Evolutionary conservation across 2,797 vertebrate genomes (phyloP), one percentile per base, ranked within the genome.

Genomic region (Ciconia nigra): DNA sequence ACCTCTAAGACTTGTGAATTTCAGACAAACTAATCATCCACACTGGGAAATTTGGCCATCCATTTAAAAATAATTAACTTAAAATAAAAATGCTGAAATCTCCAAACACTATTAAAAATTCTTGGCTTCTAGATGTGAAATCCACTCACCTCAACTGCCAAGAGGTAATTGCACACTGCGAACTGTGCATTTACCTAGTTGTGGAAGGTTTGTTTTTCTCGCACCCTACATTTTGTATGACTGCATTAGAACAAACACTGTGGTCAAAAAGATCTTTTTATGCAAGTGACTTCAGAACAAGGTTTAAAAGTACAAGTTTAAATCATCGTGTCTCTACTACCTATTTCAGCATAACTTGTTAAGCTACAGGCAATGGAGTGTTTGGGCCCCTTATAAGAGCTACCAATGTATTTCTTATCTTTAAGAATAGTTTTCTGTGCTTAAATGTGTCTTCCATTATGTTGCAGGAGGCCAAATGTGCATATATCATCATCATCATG

Each of bases 401-500:
- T 81, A 66, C 54, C 37, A 35, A 5, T 65, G 20, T 41, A 16
- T 66, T 93, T 91, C 57, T 79, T 89, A 26, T 4, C 31, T 85
- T 83, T 74, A 61, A 57, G 73, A 80, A 39, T 16, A 54, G 11
- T 67, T 87, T 52, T 41, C 35, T 55, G 6, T 84, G 37, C 39
- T 91, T 91, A 88, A 84, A 78, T n/a, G 22, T 82, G 74, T 93
- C 28, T 86, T 85, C 52, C 63, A 0, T 93, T 79, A 17, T 73
- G n/a, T 96, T 95, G 39, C 97, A 99, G 99, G 98, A 99, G 96
- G 99, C 99, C 97, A 98, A 97, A 97, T 99, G 99, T 85, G 99
- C 98, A 16, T 99, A 99, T 42, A 96, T 99, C 95, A 99, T 99
- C 77, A 89, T 99, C 83, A 96, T 99, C 95, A 99, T 99, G 99